Evolutionary conservation across 2,888 invertebrate species (phyloP), one percentile per base, ranked within the genome.

Genomic region (Melieria picta): DNA sequence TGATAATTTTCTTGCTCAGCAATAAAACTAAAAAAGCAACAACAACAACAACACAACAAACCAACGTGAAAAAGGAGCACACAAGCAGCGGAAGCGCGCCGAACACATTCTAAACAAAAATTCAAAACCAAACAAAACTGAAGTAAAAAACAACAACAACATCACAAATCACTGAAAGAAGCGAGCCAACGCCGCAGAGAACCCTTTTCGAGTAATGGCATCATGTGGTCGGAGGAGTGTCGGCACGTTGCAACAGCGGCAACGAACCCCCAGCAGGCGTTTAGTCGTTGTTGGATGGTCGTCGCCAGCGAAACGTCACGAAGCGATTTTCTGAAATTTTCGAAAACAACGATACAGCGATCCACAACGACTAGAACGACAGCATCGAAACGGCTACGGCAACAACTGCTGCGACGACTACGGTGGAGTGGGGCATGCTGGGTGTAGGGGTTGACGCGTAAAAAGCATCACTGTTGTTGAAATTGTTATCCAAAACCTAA

Each of bases 281-380:
- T 83, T 79, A 83, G 83, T 83, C 79, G 80, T 62, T 65, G 46
- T 75, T 79, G 77, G 78, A 77, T 77, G 78, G 76, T 79, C 81
- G 77, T 80, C 77, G 81, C 77, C 78, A 77, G 77, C 76, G 74
- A 65, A 73, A 71, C 73, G 50, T 30, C 61, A 70, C 46, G 46
- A 65, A 66, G 45, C 13, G 45, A 11, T 57, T 48, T 56, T 47
- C 30, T 48, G 47, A 52, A 57, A 47, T 58, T 61, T 42, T 30
- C 60, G 67, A 47, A 47, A 61, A n/a, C 43, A 47, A 55, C 60
- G 10, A 6, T 6, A 11, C 52, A 52, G 6, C 52, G 6, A 7
- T 9, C 52, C 11, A 58, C 58, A 50, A 10, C 50, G 13, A 52
- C 13, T 43, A 4, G 5, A 10, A 50, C n/a, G 42, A 64, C 52